These are phyloP conservation scores for Acronicta leporina DNA, from an alignment of 2,888 invertebrate genomes.

Conservation along the genomic window DNA sequence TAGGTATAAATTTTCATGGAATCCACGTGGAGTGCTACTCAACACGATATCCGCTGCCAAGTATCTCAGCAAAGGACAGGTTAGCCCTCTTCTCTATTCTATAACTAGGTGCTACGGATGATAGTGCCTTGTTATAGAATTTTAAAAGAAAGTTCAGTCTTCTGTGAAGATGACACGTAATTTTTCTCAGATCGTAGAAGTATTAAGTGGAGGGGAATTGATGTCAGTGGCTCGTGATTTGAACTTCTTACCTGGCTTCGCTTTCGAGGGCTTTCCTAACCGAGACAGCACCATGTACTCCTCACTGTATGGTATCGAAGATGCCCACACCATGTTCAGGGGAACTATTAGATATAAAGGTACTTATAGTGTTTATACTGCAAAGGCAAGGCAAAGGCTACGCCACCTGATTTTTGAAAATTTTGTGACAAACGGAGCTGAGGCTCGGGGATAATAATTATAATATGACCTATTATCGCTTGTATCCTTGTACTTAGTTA, in stretches of 20 bases:
- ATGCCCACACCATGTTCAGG: conserved; percentile 96
- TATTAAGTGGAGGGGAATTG: conserved; percentile 96
- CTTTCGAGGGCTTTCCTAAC: conserved; percentile 98
- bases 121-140: too few relatives aligned
- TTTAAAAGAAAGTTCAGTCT: too few relatives aligned
- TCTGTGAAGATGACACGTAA: background rate
- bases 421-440: too few relatives aligned
- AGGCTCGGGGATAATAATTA: too few relatives aligned
- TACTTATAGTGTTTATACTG: conserved; percentile 44
- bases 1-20: conserved; percentile 99
- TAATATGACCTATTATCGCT: too few relatives aligned
- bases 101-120: too few relatives aligned
- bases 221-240: conserved; percentile 94
- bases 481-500: too few relatives aligned
- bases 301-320: conserved; percentile 95
- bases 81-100: conserved; percentile 67
- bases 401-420: too few relatives aligned
- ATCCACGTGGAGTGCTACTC: conserved; percentile 96
- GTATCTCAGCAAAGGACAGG: conserved; percentile 94
- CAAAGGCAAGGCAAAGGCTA: too few relatives aligned
- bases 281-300: conserved; percentile 97
- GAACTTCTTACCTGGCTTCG: conserved; percentile 98
- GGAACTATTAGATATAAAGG: conserved; percentile 97
- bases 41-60: conserved; percentile 97
- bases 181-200: conserved; percentile 93